Conservation (phyloP, 2,113 vertebrate genomes). For the Myrmecophaga tridactyla region DNA sequence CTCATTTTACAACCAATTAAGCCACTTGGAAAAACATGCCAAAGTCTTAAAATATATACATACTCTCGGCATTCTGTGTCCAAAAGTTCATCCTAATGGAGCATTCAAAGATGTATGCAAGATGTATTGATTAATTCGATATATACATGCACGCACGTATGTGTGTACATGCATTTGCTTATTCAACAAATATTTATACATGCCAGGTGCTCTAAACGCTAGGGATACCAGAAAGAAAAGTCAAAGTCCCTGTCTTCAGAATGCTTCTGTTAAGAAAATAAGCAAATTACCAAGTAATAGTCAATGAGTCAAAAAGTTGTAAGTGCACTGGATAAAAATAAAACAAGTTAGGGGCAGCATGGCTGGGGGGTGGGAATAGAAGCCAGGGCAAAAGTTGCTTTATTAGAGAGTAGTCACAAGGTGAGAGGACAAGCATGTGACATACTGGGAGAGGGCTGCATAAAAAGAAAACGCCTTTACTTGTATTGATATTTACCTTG, state of each 20-base stretch:
- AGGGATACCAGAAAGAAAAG: rapidly evolving
- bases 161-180: rapidly evolving
- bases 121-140: not conserved
- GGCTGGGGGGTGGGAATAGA: too few species aligned
- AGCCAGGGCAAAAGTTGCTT: not conserved
- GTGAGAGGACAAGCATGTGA: not conserved
- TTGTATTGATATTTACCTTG: conserved; percentile 86
- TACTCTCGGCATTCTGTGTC: rapidly evolving
- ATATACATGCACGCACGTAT: not conserved
- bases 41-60: rapidly evolving
- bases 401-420: too few species aligned
- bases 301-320: too few species aligned
- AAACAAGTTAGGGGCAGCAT: not conserved
- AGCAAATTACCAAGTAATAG: rapidly evolving
- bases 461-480: not conserved
- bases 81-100: not conserved
- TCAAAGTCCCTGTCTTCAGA: rapidly evolving
- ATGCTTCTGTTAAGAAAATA: not conserved
- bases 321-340: too few species aligned
- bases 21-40: rapidly evolving
- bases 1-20: rapidly evolving
- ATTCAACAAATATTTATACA: not conserved
- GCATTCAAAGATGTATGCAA: not conserved
- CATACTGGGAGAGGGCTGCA: not conserved
- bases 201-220: too few species aligned